Base-by-base conservation (phyloP, 2,797 vertebrate species). In the Myoxocephalus aenaeus region DNA sequence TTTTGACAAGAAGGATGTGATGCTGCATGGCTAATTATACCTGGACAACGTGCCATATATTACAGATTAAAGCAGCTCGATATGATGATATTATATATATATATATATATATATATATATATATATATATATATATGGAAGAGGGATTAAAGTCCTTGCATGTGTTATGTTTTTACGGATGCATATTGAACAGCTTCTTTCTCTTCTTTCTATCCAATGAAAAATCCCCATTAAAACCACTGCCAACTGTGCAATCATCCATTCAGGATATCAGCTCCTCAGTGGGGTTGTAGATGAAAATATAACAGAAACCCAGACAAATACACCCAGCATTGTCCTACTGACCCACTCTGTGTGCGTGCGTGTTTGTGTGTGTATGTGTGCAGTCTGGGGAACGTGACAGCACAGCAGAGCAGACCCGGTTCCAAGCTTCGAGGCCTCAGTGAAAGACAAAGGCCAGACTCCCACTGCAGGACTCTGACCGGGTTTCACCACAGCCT, bases 261-360 rank as follows among this genome's bases (percentile, higher is more conserved):
- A 46, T 82, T 54, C 42, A 73, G 75, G 78, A 85, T 72, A 85
- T 80, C 78, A 73, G 65, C 83, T 82, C 80, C 73, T 65, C 82
- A 40, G 53, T 64, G 59, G 78, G 67, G 78, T 67, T 73, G 74
- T 48, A 69, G 80, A 91, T 89, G 64, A 84, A 90, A 91, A 83
- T 82, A 87, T 85, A 88, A 84, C 44, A 68, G 50, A 82, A 82
- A 75, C 70, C 73, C 81, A 88, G 84, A 90, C 85, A 84, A 78
- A 63, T 40, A 63, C n/a, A 27, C 38, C 14, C 58, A 85, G 61
- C 59, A 64, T 70, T 90, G 92, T 90, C 89, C 93, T 71, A 92
- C 87, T 94, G 92, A 94, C 92, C 92, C 77, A 92, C 81, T 92
- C 77, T 87, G 79, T 18, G 72, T 46, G 69, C 20, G 70, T 67